Base-by-base conservation (phyloP, 1,140 invertebrate species). In the Frieseomelitta varia region DNA sequence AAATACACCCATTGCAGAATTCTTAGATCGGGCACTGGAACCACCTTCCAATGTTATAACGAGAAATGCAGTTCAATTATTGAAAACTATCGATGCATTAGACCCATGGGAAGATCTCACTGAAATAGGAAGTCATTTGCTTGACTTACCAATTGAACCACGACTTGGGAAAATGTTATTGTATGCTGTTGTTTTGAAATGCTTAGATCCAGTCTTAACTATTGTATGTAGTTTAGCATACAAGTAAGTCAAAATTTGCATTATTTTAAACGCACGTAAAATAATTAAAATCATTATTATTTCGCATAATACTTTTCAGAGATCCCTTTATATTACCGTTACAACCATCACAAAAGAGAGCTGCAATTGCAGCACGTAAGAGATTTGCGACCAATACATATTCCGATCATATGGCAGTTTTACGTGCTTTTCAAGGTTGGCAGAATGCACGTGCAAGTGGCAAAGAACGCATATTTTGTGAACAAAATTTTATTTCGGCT, bases 131-230 rank as follows among this genome's bases (percentile, higher is more conserved):
- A 93, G 88, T 75, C 95, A 95, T 87, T 94, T 99, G 15, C 93
- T 98, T 14, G 98, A 99, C 93, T 94, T 99, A 21, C 98, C 99
- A 0, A 95, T 99, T 4, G 98, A 99, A 86, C 99, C 99, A 1
- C 96, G 97, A 89, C 95, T 99, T 21, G 98, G 98, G 8, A 99
- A 99, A 95, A 98, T 99, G 96, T 94, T 99, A 47, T 94, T 99
- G 4, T 99, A 98, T 92, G 97, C 98, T 4, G 97, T 98, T 34
- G 96, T 99, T 10, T 95, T 99, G 53, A 98, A 98, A 93, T 99
- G 99, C 93, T 94, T 99, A 3, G 98, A 99, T 95, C 99, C 99
- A 11, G 96, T 99, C 47, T 94, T 99, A 39, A 99, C 98, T 0
- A 97, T 99, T 72, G 98, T 98, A 19, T 98, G 98, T 92, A 96